phyloP scores from a whole-genome alignment of 2,797 vertebrate genomes.

The Falco naumanni region DNA sequence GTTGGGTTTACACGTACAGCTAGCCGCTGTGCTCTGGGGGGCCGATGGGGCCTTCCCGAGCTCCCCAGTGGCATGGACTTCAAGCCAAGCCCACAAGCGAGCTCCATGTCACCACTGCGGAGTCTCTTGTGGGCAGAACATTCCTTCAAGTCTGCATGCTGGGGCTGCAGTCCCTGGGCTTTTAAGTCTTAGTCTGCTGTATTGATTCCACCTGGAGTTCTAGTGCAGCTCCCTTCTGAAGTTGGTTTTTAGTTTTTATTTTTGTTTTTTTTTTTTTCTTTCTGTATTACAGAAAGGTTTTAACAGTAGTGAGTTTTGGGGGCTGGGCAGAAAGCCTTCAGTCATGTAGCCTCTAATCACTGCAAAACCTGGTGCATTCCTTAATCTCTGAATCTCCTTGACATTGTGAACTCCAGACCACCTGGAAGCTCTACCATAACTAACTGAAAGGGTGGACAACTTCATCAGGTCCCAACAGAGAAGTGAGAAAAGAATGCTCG shows the following conservation, averaged over 20 bases:
- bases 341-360: not conserved
- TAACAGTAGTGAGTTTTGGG: not conserved
- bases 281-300: not conserved
- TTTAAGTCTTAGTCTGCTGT: not conserved
- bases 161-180: not conserved
- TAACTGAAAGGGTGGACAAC: not conserved
- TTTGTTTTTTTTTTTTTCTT: not conserved
- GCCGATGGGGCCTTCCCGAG: not conserved
- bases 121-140: not conserved
- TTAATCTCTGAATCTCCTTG: not conserved
- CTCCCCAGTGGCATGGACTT: not conserved
- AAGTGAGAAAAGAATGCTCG: not conserved
- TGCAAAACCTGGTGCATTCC: not conserved
- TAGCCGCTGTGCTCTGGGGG: not conserved
- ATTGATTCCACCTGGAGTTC: not conserved
- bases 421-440: not conserved
- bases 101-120: not conserved
- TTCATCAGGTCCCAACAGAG: not conserved
- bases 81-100: not conserved
- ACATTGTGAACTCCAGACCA: not conserved
- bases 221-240: not conserved
- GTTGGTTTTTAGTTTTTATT: too few relatives aligned
- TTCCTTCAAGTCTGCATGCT: not conserved
- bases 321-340: not conserved
- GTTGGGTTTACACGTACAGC: accelerated